Evolutionary conservation across 2,113 vertebrate genomes (phyloP).

Genomic region (Chauna torquata): DNA sequence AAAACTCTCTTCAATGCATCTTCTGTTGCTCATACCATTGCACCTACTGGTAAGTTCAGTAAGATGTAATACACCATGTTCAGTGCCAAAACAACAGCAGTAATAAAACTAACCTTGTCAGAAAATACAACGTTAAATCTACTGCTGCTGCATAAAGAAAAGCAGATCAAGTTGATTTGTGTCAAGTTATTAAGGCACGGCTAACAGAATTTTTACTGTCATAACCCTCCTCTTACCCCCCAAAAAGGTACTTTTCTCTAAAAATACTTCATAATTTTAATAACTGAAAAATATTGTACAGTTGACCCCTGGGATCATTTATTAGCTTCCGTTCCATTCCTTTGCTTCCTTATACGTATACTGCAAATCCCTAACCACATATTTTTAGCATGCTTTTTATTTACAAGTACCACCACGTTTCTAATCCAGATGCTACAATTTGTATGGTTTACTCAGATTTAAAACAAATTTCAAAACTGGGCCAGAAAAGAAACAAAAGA

Average conservation of each 20-base stretch:
- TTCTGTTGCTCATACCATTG: neutral
- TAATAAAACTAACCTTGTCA: neutral
- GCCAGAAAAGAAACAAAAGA: neutral
- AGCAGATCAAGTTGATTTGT: neutral
- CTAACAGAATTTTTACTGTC: neutral
- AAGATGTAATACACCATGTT: neutral
- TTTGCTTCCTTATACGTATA: neutral
- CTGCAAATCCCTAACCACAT: neutral
- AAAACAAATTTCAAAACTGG: neutral
- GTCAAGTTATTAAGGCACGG: neutral
- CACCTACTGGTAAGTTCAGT: neutral
- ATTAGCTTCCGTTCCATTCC: neutral
- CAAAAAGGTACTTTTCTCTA: neutral
- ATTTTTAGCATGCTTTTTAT: neutral
- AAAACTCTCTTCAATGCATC: neutral
- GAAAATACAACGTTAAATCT: neutral
- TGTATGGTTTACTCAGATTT: neutral
- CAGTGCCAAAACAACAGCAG: slow-evolving; percentile 14
- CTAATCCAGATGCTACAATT: neutral
- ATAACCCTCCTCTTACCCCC: neutral
- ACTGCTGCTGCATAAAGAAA: neutral
- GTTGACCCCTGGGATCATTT: neutral
- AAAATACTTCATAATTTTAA: neutral
- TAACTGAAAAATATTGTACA: neutral
- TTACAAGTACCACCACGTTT: neutral